phyloP scores from a whole-genome alignment of 2,888 invertebrate genomes.

The Conomelus anceps region DNA sequence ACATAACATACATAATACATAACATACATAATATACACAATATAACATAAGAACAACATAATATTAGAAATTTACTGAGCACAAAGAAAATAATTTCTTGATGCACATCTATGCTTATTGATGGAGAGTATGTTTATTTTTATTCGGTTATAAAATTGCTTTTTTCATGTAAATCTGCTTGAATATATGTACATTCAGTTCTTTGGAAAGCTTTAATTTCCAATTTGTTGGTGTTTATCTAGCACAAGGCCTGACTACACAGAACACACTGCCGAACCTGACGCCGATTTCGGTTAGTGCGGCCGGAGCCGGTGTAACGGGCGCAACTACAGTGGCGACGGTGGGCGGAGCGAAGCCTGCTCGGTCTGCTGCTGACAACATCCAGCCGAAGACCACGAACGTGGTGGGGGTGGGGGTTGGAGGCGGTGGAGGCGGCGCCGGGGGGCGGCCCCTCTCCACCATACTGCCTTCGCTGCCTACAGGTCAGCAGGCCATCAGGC shows the following conservation, averaged over 20 bases:
- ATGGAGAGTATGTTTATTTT: too few species aligned
- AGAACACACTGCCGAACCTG: slow-evolving; percentile 28
- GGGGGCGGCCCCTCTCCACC: slow-evolving; percentile 46
- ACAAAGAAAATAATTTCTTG: too few species aligned
- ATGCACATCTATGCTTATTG: too few species aligned
- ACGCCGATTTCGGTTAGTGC: slow-evolving; percentile 29
- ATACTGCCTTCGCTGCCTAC: slow-evolving; percentile 50
- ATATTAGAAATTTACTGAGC: too few species aligned
- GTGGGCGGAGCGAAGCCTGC: slow-evolving; percentile 18
- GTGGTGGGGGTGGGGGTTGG: slow-evolving; percentile 10
- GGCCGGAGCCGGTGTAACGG: slow-evolving; percentile 13
- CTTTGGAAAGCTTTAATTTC: too few species aligned
- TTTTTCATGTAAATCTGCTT: too few species aligned
- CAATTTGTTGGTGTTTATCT: slow-evolving; percentile 4
- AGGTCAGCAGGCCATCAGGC: slow-evolving; percentile 44
- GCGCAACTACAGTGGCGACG: slow-evolving; percentile 16
- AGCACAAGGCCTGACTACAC: slow-evolving; percentile 29
- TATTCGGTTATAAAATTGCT: too few species aligned
- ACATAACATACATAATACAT: too few species aligned
- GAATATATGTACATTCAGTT: too few species aligned
- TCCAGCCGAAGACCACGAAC: slow-evolving; percentile 44
- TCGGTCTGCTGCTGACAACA: slow-evolving; percentile 37
- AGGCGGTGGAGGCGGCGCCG: slow-evolving; percentile 7
- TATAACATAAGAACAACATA: too few species aligned
- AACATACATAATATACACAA: too few species aligned